Evolutionary conservation across 35 echinoderm and acorn worm species (phyloP), one percentile per base, ranked within the genome.

Genomic region (Heliocidaris tuberculata): DNA sequence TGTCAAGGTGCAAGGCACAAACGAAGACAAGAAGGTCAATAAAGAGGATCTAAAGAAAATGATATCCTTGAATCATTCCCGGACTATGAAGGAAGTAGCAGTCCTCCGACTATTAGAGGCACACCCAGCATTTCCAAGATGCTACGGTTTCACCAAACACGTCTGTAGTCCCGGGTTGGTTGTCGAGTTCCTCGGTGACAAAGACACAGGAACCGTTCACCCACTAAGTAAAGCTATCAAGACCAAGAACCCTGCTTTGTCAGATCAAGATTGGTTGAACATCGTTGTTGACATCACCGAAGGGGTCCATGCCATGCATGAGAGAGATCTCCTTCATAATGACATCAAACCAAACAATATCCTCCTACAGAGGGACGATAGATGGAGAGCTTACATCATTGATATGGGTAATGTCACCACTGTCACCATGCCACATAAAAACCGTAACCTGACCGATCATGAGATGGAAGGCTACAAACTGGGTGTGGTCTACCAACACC

Each of bases 331-430:
- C 19, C 93, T 94, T 60, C 93, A 94, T 29, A 94, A 94, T 24
- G 93, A 94, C 93, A n/a, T 94, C 7, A 78, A 59, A 47, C 93
- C 56, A 31, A 94, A 78, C 15, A 94, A 94, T 65, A 19, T 94
- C 24, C 56, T 94, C 6, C 49, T 94, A 35, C 54, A n/a, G 9
- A 48, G 49, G 16, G 31, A 32, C 16, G 50, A 59, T 13, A n/a
- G 93, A 61, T 94, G 93, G 93, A 49, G 13, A 29, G 94, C 94
- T 47, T 85, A 48, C 35, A 94, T 94, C 32, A 94, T 94, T 48
- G 61, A 94, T 30, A 42, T 94, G 31, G 60, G 94, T 29, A 94
- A 85, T 27, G 94, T 94, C 32, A 85, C 60, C 21, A 85, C 70
- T 3, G 47, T 86, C 1, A 85, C 65, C 31, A 85, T 85, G 85